Percentiles rank a stretch among this genome's conserved stretches.
Conservation (phyloP, 1,140 invertebrate genomes). For the Hirudo medicinalis region DNA sequence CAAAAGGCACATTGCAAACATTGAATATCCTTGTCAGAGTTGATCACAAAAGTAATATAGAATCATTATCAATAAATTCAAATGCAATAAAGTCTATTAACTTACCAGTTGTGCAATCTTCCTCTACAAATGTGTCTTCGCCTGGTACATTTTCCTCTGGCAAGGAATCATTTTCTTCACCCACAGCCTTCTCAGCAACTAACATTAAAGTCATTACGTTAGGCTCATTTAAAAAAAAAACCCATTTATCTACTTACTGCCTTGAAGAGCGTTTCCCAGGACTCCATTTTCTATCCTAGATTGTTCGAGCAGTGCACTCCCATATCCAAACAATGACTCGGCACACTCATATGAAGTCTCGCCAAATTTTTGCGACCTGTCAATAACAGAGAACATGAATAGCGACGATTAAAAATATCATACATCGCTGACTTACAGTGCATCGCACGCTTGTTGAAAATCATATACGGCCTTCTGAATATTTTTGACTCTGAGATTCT, state of each 20-base stretch:
- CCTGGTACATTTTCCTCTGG: background rate
- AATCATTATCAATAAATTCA: background rate
- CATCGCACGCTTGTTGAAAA: too few relatives aligned
- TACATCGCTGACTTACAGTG: too few relatives aligned
- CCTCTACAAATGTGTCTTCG: conserved; percentile 12
- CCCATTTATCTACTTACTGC: conserved; percentile 35
- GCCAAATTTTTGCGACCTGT: conserved; percentile 49
- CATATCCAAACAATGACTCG: conserved; percentile 66
- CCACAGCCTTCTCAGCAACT: background rate
- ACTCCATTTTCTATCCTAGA: conserved; percentile 66
- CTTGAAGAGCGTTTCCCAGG: conserved; percentile 57
- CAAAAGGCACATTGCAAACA: background rate
- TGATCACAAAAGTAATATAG: background rate
- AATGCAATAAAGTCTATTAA: background rate
- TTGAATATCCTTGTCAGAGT: background rate
- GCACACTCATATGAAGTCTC: conserved; percentile 63
- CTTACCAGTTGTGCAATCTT: conserved; percentile 11
- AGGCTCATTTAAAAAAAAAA: background rate
- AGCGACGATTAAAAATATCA: too few relatives aligned
- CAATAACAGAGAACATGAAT: too few relatives aligned
- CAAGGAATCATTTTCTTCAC: background rate
- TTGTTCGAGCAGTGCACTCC: conserved; percentile 63
- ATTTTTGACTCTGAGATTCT: too few relatives aligned
- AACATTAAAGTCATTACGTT: conserved; percentile 7
- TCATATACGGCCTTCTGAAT: too few relatives aligned